Conservation (phyloP, 1,140 invertebrate genomes). For the Medauroidea extradentata region DNA sequence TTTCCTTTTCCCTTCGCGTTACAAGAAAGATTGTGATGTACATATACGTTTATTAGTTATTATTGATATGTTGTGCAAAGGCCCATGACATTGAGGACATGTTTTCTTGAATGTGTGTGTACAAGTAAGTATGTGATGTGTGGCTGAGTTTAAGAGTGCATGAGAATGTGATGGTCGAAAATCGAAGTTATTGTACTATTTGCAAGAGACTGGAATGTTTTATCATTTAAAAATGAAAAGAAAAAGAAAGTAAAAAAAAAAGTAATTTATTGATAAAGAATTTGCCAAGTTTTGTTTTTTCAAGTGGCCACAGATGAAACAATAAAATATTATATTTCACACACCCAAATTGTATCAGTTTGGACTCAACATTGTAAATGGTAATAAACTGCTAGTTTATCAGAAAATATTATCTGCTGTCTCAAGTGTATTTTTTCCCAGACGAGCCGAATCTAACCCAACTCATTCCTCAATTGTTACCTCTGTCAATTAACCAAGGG, state of each 20-base stretch:
- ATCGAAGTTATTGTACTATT: conserved; percentile 13
- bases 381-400: conserved; percentile 34
- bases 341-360: conserved; percentile 24
- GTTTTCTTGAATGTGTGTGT: conserved; percentile 13
- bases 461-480: too few species aligned
- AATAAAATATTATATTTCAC: conserved; percentile 6
- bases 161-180: conserved; percentile 7
- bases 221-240: conserved; percentile 13
- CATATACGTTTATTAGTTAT: conserved; percentile 14
- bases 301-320: conserved; percentile 13
- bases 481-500: too few species aligned
- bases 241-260: not conserved
- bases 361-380: conserved; percentile 30
- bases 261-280: conserved; percentile 7
- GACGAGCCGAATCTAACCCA: too few species aligned
- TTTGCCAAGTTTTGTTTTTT: conserved; percentile 10
- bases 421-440: too few species aligned
- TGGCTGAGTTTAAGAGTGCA: not conserved
- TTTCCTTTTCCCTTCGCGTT: not conserved
- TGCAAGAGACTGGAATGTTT: conserved; percentile 18
- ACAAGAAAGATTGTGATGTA: conserved; percentile 10
- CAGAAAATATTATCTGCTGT: conserved; percentile 18
- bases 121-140: not conserved
- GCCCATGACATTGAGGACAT: conserved; percentile 19
- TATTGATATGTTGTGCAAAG: conserved; percentile 13